Evolutionary conservation across 2,888 invertebrate genomes (phyloP).

Genomic region (Altica lythri): DNA sequence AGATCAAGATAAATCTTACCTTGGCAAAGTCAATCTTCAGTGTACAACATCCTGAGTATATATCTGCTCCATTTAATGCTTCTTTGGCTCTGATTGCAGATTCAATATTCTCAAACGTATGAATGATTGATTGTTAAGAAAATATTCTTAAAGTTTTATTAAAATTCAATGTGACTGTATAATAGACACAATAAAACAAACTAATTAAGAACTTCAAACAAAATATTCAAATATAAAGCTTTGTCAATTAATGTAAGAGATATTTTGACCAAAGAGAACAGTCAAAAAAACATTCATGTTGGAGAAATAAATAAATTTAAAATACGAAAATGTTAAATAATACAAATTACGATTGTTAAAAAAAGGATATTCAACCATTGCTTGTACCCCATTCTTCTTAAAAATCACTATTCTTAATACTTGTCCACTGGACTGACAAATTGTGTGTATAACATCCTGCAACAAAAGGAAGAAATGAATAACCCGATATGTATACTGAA

Average conservation of each 20-base stretch:
- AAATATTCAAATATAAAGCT: too few species aligned
- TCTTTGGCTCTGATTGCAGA: conserved; percentile 94
- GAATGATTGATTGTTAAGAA: conserved; percentile 25
- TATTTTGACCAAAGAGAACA: not conserved
- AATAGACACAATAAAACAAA: not conserved
- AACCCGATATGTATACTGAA: too few species aligned
- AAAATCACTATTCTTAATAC: conserved; percentile 98
- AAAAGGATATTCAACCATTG: conserved; percentile 99
- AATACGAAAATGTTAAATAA: not conserved
- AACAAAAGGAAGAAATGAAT: conserved; percentile 59
- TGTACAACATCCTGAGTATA: conserved; percentile 99
- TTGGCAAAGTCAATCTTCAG: conserved; percentile 99
- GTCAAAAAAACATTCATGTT: too few species aligned
- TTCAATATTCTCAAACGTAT: conserved; percentile 90
- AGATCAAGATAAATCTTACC: conserved; percentile 66
- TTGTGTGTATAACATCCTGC: conserved; percentile 98
- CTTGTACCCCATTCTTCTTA: conserved; percentile 98
- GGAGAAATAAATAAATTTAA: not conserved
- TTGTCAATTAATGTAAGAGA: not conserved
- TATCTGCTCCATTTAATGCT: conserved; percentile 95
- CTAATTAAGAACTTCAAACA: too few species aligned
- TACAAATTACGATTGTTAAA: not conserved
- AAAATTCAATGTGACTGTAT: too few species aligned
- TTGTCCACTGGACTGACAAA: conserved; percentile 92
- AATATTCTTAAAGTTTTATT: too few species aligned